A percentile compares a stretch with the other conserved stretches of the same genome.
These are phyloP conservation scores for Plagodis pulveraria DNA, from an alignment of 2,888 invertebrate species.

Conservation along the genomic window DNA sequence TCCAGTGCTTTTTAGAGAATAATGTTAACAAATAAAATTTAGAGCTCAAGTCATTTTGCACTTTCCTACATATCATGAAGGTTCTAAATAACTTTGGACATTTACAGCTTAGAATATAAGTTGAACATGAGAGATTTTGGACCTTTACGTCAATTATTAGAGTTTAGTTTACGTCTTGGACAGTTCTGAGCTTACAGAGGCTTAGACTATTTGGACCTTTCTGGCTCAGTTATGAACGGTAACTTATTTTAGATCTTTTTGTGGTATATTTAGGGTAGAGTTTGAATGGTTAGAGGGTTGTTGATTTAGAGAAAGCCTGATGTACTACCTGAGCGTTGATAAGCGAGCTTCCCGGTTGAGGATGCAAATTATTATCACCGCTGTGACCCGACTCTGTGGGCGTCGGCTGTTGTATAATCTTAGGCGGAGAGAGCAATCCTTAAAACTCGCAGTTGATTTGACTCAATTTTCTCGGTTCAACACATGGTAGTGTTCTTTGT, in stretches of 20 bases:
- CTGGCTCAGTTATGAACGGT: constrained; percentile 5
- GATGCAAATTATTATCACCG: constrained; percentile 78
- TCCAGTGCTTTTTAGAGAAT: constrained; percentile 29
- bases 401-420: constrained; percentile 45
- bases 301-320: constrained; percentile 68
- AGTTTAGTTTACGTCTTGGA: not conserved
- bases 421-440: constrained; percentile 9
- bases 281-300: constrained; percentile 10
- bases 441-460: not conserved
- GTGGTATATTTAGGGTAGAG: constrained; percentile 9
- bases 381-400: constrained; percentile 63
- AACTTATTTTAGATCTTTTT: constrained; percentile 2
- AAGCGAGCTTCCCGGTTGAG: constrained; percentile 66
- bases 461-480: not conserved
- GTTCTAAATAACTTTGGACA: constrained; percentile 31
- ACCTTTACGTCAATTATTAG: constrained; percentile 8
- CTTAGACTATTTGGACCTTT: constrained; percentile 8
- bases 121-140: not conserved
- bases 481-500: not conserved
- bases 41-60: constrained; percentile 25
- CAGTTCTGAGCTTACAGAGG: constrained; percentile 2
- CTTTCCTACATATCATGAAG: constrained; percentile 28
- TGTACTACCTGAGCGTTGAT: constrained; percentile 67
- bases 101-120: not conserved
- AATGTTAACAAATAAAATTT: constrained; percentile 36